Evolutionary conservation across 1,140 invertebrate species (phyloP).

Genomic region (Zaprionus africanus): DNA sequence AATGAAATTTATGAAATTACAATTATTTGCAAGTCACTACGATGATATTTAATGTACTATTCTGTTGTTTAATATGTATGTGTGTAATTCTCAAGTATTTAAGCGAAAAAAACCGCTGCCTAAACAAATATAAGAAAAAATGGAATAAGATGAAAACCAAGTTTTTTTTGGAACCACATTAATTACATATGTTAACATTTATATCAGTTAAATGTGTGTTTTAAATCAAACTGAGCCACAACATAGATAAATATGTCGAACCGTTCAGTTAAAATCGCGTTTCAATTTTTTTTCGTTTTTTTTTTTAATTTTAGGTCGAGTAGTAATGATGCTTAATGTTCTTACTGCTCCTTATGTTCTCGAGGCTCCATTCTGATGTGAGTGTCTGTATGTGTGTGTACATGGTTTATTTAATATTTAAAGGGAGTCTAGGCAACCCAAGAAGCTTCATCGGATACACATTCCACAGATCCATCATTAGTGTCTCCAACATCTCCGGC

Average conservation of each 20-base stretch:
- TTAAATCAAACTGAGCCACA: background rate
- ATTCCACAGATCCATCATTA: constrained; percentile 33
- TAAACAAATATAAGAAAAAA: background rate
- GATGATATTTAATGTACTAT: background rate
- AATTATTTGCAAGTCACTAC: background rate
- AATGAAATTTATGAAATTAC: background rate
- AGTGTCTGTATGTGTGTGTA: constrained; percentile 17
- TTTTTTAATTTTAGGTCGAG: background rate
- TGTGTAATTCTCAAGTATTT: background rate
- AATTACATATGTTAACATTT: background rate
- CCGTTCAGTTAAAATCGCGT: background rate
- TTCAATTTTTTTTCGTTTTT: background rate
- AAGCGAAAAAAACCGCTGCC: background rate
- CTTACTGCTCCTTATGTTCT: background rate
- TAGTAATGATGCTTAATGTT: too few relatives aligned
- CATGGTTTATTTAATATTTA: constrained; percentile 1
- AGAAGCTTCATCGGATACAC: constrained; percentile 44
- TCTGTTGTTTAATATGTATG: background rate
- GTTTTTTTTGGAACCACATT: background rate
- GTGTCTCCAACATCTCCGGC: constrained; percentile 26
- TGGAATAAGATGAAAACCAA: constrained; percentile 4
- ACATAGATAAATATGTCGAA: background rate
- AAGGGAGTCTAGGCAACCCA: constrained; percentile 29
- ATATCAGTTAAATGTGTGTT: background rate
- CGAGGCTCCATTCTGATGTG: background rate